phyloP scores from a whole-genome alignment of 1,140 invertebrate genomes.

The Carposina sasakii region DNA sequence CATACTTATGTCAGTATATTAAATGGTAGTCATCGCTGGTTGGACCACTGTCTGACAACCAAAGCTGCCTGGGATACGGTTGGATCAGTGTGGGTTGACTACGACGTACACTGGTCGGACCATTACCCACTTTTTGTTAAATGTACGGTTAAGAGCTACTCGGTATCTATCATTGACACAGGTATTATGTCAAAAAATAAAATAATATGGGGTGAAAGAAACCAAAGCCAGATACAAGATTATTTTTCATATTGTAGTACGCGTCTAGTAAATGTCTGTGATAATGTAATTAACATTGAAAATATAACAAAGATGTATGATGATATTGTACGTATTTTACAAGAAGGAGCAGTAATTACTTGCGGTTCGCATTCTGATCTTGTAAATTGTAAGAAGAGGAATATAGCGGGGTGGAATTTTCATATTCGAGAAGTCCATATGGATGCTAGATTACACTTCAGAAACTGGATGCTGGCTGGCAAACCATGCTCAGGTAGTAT shows the following conservation, averaged over 20 bases:
- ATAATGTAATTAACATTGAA: too few relatives aligned
- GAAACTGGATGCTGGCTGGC: background rate
- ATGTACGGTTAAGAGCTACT: too few relatives aligned
- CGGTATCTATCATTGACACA: too few relatives aligned
- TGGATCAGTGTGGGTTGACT: background rate
- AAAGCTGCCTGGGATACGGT: background rate
- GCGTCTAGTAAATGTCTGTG: background rate
- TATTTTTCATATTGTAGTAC: background rate
- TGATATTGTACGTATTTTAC: too few relatives aligned
- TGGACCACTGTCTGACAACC: background rate
- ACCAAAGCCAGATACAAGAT: background rate
- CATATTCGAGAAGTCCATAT: too few relatives aligned
- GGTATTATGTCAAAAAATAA: too few relatives aligned
- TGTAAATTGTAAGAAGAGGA: too few relatives aligned
- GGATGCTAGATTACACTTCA: too few relatives aligned
- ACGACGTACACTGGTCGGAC: background rate
- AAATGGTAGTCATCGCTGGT: background rate
- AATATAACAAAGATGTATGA: too few relatives aligned
- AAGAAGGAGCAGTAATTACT: too few relatives aligned
- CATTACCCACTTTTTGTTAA: background rate
- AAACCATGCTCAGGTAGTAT: background rate
- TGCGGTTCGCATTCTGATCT: too few relatives aligned
- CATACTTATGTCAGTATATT: constrained; percentile 1
- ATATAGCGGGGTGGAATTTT: too few relatives aligned
- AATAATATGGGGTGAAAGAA: background rate